phyloP scores from a whole-genome alignment of 2,113 vertebrate genomes.

The Gnathonemus longibarbis region DNA sequence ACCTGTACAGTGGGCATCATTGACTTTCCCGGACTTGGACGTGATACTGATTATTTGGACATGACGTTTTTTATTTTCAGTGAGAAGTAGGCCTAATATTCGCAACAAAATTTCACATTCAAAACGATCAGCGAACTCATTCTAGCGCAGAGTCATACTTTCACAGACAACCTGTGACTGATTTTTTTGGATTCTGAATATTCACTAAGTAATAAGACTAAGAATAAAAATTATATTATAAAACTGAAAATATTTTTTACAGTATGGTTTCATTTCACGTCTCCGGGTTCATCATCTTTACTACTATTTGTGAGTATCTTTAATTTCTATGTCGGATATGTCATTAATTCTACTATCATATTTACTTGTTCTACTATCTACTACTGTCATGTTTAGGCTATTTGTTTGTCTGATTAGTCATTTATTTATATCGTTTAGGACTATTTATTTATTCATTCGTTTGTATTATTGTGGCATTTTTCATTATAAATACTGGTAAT shows the following conservation, averaged over 20 bases:
- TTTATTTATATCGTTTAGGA: neutral
- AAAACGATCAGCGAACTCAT: neutral
- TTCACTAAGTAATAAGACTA: neutral
- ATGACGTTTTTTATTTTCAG: neutral
- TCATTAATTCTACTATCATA: neutral
- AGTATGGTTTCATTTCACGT: constrained; percentile 1
- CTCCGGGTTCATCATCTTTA: neutral
- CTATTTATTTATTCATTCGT: neutral
- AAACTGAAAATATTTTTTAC: neutral
- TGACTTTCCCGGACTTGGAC: neutral
- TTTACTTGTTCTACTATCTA: neutral
- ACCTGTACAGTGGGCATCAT: neutral
- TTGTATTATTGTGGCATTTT: neutral
- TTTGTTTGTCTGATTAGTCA: neutral
- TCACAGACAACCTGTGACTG: neutral
- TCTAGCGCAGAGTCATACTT: neutral
- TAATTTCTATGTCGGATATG: neutral
- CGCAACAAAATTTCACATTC: neutral
- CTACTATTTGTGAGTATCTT: constrained; percentile 4
- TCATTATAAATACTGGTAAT: neutral
- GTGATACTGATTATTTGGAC: neutral
- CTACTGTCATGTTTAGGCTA: neutral
- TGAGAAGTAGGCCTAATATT: neutral
- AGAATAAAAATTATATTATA: neutral
- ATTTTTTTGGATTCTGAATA: neutral